These are phyloP conservation scores for Allolobophora icterica DNA, from an alignment of 2,888 invertebrate genomes.

Conservation along the genomic window DNA sequence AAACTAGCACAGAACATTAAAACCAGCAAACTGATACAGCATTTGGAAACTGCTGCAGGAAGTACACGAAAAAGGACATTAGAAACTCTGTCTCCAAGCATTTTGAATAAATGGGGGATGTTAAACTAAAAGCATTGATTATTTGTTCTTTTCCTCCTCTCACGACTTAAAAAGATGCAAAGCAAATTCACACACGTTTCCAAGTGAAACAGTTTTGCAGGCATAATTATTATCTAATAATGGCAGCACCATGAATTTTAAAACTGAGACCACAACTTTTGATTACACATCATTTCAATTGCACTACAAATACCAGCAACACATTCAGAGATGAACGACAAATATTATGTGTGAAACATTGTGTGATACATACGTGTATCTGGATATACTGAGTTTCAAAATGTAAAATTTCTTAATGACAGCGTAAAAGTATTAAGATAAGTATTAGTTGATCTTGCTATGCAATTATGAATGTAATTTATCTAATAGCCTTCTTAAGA, in stretches of 20 bases:
- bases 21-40: background rate
- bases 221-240: background rate
- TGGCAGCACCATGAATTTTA: background rate
- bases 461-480: background rate
- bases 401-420: background rate
- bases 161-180: background rate
- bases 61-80: background rate
- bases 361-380: background rate
- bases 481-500: background rate
- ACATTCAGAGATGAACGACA: background rate
- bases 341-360: background rate
- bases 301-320: background rate
- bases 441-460: background rate
- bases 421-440: background rate
- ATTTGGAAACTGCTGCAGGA: background rate
- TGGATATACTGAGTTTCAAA: background rate
- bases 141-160: background rate
- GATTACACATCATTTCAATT: background rate
- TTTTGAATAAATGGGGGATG: background rate
- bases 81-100: background rate
- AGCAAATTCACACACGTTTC: background rate
- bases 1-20: background rate
- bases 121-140: background rate
- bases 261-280: background rate
- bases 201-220: background rate